phyloP scores from a whole-genome alignment of 2,888 invertebrate genomes.

The Pasiphila rectangulata region DNA sequence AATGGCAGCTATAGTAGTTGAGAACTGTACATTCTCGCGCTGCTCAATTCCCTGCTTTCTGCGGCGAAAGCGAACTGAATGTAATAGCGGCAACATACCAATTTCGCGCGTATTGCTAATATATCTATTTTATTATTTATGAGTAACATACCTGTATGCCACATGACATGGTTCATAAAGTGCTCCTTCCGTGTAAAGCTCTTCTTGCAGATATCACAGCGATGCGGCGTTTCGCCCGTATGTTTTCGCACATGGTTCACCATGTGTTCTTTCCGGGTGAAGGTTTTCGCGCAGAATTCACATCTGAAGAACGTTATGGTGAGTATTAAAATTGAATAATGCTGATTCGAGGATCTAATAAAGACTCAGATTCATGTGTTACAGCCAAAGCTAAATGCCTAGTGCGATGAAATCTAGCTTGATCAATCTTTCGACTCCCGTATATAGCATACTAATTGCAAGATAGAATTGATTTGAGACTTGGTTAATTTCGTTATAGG shows the following conservation, averaged over 20 bases:
- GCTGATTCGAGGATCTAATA: not conserved
- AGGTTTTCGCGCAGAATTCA: constrained; percentile 88
- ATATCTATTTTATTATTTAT: not conserved
- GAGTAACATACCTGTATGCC: constrained; percentile 83
- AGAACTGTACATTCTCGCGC: too few relatives aligned
- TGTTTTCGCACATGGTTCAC: constrained; percentile 88
- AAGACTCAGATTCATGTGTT: constrained; percentile 1
- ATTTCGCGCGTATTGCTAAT: too few relatives aligned
- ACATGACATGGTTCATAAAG: constrained; percentile 90
- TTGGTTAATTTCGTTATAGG: not conserved
- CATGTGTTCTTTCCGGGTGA: constrained; percentile 89
- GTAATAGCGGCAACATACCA: too few relatives aligned
- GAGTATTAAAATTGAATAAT: constrained; percentile 4
- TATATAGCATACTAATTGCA: too few relatives aligned
- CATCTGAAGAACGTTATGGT: constrained; percentile 65
- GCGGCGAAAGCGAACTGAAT: too few relatives aligned
- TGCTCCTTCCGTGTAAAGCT: constrained; percentile 89
- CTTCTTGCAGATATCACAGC: constrained; percentile 89
- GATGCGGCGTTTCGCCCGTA: constrained; percentile 88
- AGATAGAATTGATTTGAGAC: not conserved
- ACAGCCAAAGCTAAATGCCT: not conserved
- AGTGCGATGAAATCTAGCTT: constrained; percentile 1
- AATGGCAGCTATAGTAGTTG: too few relatives aligned
- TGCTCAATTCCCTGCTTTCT: too few relatives aligned
- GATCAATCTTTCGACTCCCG: not conserved